phyloP scores from a whole-genome alignment of 1,140 invertebrate genomes.

The Macrobrachium rosenbergii region DNA sequence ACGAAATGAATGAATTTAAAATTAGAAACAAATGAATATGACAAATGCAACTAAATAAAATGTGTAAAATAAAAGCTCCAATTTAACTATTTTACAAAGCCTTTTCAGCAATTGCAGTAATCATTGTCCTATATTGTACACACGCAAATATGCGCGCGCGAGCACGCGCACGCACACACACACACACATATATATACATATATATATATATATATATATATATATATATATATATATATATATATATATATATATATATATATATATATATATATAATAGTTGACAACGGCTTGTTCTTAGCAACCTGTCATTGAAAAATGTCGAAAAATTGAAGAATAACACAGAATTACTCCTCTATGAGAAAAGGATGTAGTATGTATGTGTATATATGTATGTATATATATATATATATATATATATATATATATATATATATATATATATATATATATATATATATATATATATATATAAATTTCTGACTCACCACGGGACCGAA shows the following conservation, averaged over 20 bases:
- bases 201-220: constrained; percentile 17
- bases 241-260: constrained; percentile 22
- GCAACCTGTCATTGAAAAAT: neutral
- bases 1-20: too few relatives aligned
- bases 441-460: constrained; percentile 24
- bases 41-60: too few relatives aligned
- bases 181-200: neutral
- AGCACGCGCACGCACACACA: neutral
- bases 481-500: too few relatives aligned
- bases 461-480: too few relatives aligned
- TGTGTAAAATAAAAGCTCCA: too few relatives aligned
- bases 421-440: constrained; percentile 19
- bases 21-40: neutral
- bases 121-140: too few relatives aligned
- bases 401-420: neutral
- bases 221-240: neutral
- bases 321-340: neutral
- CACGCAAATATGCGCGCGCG: too few relatives aligned
- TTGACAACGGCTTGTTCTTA: neutral
- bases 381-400: neutral
- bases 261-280: too few relatives aligned
- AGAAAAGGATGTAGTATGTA: neutral
- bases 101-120: too few relatives aligned
- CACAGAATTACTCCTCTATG: neutral
- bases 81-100: too few relatives aligned